Evolutionary conservation across 2,888 invertebrate species (phyloP), one percentile per base, ranked within the genome.

Genomic region (Dryobotodes eremita): DNA sequence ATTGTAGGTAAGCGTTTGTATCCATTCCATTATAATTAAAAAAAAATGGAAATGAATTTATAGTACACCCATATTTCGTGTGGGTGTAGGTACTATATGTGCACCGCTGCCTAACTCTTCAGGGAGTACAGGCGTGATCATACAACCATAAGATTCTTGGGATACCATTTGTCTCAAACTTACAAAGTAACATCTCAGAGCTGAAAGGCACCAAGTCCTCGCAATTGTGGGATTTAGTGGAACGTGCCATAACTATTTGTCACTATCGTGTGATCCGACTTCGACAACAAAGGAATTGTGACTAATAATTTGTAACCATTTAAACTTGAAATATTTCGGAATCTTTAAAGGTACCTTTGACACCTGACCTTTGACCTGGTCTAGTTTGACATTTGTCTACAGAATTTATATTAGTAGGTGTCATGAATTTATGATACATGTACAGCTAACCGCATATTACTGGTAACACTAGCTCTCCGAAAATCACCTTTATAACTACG

Each of bases 151-250:
- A 42, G 42, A 42, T 36, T 36, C 15, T 48, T 17, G 23, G 15
- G 8, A 72, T 15, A 31, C 23, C 8, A 17, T 53, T 55, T 48
- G 15, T 64, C 20, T 26, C 26, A 42, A 48, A 79, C 50, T 50
- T 36, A 72, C 61, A 68, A 72, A 72, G 36, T 42, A 36, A 11
- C 17, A 17, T 8, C n/a, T 20, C 23, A 57, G 42, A 55, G 26
- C 55, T 80, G n/a, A 64, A 57, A 50, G 53, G 17, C 46, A 36
- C 23, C 13, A 77, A 61, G 26, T 64, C 17, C 10, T 31, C 2
- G 42, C 46, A 76, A 77, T 77, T 62, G 48, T 7, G 26, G 79
- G 69, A 53, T 69, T 72, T 65, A 36, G 8, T 48, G 6, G 46
- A 65, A 64, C 64, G 36, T 42, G 15, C n/a, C 50, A 50, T 2